These are phyloP conservation scores for Peromyscus californicus DNA, from an alignment of 2,113 vertebrate genomes.

Conservation along the genomic window DNA sequence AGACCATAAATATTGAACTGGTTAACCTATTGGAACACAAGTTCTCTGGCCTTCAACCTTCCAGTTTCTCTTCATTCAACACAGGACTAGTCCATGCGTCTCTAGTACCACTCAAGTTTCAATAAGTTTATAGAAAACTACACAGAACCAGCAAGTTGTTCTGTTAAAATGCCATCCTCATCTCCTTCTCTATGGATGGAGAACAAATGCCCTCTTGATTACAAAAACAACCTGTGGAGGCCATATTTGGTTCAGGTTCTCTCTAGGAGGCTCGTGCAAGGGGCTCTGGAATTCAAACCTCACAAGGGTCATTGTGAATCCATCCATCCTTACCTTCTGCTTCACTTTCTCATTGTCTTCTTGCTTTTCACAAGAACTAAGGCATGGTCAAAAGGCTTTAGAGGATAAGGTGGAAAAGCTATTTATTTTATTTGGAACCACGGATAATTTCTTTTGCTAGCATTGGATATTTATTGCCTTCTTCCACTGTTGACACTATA, in stretches of 20 bases:
- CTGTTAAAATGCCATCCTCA: background rate
- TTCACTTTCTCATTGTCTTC: background rate
- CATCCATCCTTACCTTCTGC: background rate
- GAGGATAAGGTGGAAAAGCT: background rate
- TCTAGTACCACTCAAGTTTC: background rate
- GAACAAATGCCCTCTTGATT: background rate
- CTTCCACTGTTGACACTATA: background rate
- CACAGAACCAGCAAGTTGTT: background rate
- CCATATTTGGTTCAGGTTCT: background rate
- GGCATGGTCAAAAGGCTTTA: background rate
- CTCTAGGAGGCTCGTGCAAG: background rate
- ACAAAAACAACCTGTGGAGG: conserved; percentile 24
- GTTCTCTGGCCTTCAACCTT: background rate
- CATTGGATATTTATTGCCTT: background rate
- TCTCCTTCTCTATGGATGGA: background rate
- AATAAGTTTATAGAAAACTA: background rate
- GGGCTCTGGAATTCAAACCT: background rate
- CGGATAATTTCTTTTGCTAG: background rate
- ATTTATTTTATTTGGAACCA: background rate
- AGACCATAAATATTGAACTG: background rate
- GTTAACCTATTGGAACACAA: background rate
- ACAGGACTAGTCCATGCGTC: background rate
- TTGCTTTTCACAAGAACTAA: conserved; percentile 29
- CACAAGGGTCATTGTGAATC: background rate
- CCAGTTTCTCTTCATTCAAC: background rate